Evolutionary conservation across 2,888 invertebrate species (phyloP), one percentile per base, ranked within the genome.

Genomic region (Dione juno): DNA sequence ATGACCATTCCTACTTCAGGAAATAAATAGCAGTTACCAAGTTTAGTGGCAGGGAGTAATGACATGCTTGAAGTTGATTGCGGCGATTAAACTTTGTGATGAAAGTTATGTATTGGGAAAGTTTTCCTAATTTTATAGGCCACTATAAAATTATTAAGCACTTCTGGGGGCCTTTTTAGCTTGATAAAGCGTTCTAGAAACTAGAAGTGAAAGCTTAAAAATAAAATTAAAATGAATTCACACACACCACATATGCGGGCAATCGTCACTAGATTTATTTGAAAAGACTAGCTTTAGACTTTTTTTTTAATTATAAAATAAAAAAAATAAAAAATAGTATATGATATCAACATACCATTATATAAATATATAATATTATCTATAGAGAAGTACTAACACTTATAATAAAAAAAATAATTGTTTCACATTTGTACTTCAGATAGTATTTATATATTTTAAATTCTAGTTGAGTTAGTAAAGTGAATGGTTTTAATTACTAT

Each of bases 1-100:
- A 88, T 88, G 88, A 85, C 86, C 86, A 83, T 82, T 86, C 80
- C 40, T 80, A 71, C 78, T 77, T 76, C 79, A 74, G 79, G 81
- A 66, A 74, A 74, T 79, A 79, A 78, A 82, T 80, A 76, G 72
- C 77, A 78, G 76, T 70, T 74, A 71, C 61, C 63, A 70, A 78
- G 77, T 72, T 68, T 66, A 65, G 70, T 73, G 71, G 70, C 72
- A 69, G 71, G 66, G 73, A 81, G 80, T 85, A 81, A 84, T 82
- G 77, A 77, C 75, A 78, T 77, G 74, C 80, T 83, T 75, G 67
- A 75, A 75, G 78, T 72, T 68, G 79, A 83, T 80, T 72, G 76
- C 69, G 69, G 70, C 71, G 77, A 81, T 83, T 80, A 81, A 78
- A 78, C 72, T 80, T 75, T 48, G 68, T 78, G 73, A 75, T 69